phyloP scores from a whole-genome alignment of 2,113 vertebrate genomes.

The Eidolon helvum region DNA sequence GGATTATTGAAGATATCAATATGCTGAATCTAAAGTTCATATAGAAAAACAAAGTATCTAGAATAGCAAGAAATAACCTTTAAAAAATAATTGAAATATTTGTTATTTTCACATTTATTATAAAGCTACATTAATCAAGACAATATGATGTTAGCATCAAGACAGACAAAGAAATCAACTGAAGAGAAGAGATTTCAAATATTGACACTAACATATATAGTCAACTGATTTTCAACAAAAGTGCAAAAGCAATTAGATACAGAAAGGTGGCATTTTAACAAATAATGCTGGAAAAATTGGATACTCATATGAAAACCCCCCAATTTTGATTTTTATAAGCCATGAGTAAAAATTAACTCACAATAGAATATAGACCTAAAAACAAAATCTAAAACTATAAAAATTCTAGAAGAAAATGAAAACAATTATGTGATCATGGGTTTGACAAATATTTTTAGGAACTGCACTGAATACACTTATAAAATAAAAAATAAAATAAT shows the following conservation, averaged over 20 bases:
- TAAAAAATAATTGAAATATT: neutral
- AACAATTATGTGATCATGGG: neutral
- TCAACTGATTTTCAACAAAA: neutral
- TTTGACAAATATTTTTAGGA: neutral
- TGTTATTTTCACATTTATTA: neutral
- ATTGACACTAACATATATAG: neutral
- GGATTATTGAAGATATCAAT: neutral
- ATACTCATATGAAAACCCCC: neutral
- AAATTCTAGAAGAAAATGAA: neutral
- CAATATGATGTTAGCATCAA: neutral
- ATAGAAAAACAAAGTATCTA: neutral
- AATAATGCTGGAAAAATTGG: neutral
- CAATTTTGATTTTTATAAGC: neutral
- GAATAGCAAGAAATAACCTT: neutral
- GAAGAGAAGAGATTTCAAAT: neutral
- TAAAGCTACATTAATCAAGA: neutral
- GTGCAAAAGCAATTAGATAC: neutral
- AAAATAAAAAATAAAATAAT: neutral
- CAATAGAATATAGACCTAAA: neutral
- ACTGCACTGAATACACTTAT: neutral
- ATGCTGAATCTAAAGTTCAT: neutral
- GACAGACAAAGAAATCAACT: neutral
- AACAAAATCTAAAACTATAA: neutral
- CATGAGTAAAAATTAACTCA: neutral
- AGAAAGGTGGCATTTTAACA: neutral